Evolutionary conservation across 2,888 invertebrate species (phyloP).

Genomic region (Nudaria mundana): DNA sequence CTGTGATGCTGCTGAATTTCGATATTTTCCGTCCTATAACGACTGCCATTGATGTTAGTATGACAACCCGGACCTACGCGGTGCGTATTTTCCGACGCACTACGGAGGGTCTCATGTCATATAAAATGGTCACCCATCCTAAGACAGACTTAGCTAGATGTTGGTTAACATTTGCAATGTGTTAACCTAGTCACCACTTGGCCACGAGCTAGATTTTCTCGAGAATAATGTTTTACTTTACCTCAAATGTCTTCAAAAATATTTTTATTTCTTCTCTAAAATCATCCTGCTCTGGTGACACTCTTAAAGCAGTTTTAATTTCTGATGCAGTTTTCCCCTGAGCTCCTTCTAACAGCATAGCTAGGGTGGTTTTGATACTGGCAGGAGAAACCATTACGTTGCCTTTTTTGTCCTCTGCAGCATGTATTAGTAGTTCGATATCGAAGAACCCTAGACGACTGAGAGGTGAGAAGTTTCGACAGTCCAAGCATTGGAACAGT

Average conservation of each 20-base stretch:
- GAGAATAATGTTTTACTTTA: no score
- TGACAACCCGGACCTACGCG: no score
- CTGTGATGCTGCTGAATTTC: no score
- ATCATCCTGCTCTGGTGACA: slow-evolving; percentile 63
- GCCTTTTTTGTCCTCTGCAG: slow-evolving; percentile 56
- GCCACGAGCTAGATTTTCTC: no score
- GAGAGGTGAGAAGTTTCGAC: slow-evolving; percentile 30
- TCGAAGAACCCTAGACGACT: slow-evolving; percentile 79
- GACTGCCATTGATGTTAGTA: no score
- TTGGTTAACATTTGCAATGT: no score
- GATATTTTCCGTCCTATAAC: no score
- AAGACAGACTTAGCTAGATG: no score
- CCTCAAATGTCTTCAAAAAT: slow-evolving; percentile 53
- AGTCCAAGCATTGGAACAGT: slow-evolving; percentile 41
- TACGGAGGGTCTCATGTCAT: no score
- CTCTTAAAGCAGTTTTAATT: slow-evolving; percentile 78
- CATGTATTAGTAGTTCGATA: slow-evolving; percentile 74
- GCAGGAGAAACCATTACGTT: slow-evolving; percentile 86
- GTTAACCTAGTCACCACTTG: no score
- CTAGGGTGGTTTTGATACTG: slow-evolving; percentile 83
- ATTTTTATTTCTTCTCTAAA: slow-evolving; percentile 55
- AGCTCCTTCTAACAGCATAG: slow-evolving; percentile 84
- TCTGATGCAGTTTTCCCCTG: slow-evolving; percentile 79
- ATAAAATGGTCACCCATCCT: no score
- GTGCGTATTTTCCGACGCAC: no score